These are phyloP conservation scores for Puma concolor DNA, from an alignment of 2,113 vertebrate species.

Conservation along the genomic window DNA sequence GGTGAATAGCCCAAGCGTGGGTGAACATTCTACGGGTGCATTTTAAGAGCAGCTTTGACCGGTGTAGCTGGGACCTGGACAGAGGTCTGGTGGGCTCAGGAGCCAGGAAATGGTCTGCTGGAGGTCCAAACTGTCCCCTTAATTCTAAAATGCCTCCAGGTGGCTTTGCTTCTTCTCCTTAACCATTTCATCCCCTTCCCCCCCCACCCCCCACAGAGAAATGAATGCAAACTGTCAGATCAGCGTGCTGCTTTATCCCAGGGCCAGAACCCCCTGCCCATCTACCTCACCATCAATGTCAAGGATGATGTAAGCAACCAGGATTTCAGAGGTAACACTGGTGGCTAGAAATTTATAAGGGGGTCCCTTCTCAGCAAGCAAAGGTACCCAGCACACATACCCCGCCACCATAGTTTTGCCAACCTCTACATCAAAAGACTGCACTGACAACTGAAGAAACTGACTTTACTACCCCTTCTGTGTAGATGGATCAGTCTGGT, in stretches of 20 bases:
- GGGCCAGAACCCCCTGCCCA: constrained; percentile 91
- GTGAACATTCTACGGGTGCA: rapidly evolving
- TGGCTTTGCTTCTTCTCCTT: background rate
- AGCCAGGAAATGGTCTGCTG: background rate
- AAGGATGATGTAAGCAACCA: constrained; percentile 87
- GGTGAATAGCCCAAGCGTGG: background rate
- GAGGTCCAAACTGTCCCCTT: background rate
- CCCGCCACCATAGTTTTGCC: background rate
- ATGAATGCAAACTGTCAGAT: constrained; percentile 86
- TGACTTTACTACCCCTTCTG: background rate
- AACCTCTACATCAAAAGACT: background rate
- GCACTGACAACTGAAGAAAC: background rate
- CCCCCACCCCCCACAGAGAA: constrained; percentile 83
- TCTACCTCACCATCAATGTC: constrained; percentile 91
- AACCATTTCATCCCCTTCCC: constrained; percentile 49
- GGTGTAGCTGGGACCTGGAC: background rate
- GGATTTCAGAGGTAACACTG: constrained; percentile 87
- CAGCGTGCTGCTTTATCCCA: constrained; percentile 86
- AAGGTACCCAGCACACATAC: background rate
- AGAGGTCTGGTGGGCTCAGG: background rate
- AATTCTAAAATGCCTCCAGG: background rate
- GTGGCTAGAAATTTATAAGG: background rate
- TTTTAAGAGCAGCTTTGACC: background rate
- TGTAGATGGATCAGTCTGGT: rapidly evolving
- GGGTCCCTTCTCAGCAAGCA: background rate